Evolutionary conservation across 2,888 invertebrate species (phyloP), one percentile per base, ranked within the genome.

Genomic region (Unio pictorum): DNA sequence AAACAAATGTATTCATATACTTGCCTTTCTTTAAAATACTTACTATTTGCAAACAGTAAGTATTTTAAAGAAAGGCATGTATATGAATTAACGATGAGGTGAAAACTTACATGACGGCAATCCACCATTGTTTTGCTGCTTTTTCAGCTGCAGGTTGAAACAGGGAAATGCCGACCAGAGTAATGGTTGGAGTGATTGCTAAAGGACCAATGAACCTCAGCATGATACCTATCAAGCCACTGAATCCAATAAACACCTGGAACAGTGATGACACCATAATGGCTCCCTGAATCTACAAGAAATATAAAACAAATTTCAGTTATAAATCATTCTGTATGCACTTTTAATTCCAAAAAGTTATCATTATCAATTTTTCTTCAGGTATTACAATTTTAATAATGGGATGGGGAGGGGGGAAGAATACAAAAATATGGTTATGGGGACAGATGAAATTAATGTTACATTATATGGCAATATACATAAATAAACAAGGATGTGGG

Each of bases 121-220:
- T 93, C n/a, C 94, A 95, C 96, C 96, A 96, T 80, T 96, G 94
- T 84, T 93, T 93, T 0, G 95, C 93, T 0, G 95, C 95, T 6
- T 95, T 94, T 0, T 92, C 92, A 0, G 94, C 94, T 0, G 95
- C 95, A 88, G 94, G 94, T 86, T 94, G 93, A 87, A 95, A 95
- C 61, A 96, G 91, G 0, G 95, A 94, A 18, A 96, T 89, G 0
- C 96, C 96, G 72, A 96, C 95, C 68, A 96, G 90, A 0, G 95
- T 93, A 15, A 96, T 95, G 0, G 95, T 95, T 0, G 96, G 96
- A 0, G 94, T 94, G 66, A 96, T 95, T 0, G 95, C 95, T 72
- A 96, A 89, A 0, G 96, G 96, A 0, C 96, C 95, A 66, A 96
- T 94, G 85, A 92, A 94, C 64, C 93, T 93, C 3, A 96, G 90